A percentile compares a stretch with the other conserved stretches of the same genome.
Evolutionary conservation across 2,113 vertebrate genomes (phyloP).

Genomic region (Panthera leo): DNA sequence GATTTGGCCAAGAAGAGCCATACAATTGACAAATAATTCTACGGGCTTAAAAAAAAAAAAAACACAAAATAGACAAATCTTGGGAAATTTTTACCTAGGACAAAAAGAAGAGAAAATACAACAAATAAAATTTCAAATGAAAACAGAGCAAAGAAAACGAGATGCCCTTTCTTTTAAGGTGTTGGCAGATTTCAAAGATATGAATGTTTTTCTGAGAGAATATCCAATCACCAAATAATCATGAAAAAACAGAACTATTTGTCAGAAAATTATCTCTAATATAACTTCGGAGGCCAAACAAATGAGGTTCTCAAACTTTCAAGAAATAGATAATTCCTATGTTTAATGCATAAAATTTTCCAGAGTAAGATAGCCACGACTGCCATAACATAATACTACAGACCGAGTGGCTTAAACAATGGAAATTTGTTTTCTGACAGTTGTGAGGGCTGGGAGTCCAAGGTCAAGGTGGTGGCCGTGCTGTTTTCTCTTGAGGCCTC

Average conservation of each 20-base stretch:
- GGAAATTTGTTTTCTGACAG: not conserved
- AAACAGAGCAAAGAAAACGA: not conserved
- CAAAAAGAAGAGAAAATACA: not conserved
- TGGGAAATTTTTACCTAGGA: not conserved
- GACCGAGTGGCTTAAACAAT: not conserved
- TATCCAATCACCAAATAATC: not conserved
- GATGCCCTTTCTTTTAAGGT: not conserved
- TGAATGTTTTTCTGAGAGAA: not conserved
- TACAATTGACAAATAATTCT: not conserved
- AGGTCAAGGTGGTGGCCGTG: not conserved
- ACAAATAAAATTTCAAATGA: not conserved
- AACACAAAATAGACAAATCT: not conserved
- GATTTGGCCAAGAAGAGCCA: constrained; percentile 3
- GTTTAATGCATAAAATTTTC: not conserved
- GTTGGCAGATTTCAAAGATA: not conserved
- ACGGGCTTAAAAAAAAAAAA: not conserved
- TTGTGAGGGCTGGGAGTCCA: not conserved
- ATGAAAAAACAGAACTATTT: not conserved
- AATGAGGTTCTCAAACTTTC: not conserved
- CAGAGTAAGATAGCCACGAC: not conserved
- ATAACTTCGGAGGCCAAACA: not conserved
- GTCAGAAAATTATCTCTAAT: not conserved
- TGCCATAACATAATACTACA: not conserved
- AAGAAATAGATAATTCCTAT: not conserved
- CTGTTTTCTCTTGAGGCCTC: not conserved